Evolutionary conservation across 2,888 invertebrate genomes (phyloP), one percentile per base, ranked within the genome.

Genomic region (Tenodera sinensis): DNA sequence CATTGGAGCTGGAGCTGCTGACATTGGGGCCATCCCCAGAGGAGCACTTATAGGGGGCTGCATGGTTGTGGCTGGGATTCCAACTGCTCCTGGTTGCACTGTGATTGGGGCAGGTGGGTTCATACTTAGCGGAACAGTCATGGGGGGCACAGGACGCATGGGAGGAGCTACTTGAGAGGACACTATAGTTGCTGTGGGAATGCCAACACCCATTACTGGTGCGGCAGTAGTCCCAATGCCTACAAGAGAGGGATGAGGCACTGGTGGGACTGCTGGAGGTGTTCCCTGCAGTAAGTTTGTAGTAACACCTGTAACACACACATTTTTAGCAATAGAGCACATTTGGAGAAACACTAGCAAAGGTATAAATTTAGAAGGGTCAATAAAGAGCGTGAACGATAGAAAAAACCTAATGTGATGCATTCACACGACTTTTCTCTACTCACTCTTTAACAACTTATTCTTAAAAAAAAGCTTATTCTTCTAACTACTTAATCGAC

Each of bases 101-200:
- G 54, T 25, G 8, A 54, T 93, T 85, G 93, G 94, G 20, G 93
- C 88, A 30, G 91, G 91, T 0, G 93, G 88, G 71, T 89, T 93
- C 0, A 93, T 91, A 92, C 94, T 94, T 27, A 85, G 42, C 1
- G 88, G 85, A 54, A 85, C 83, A 27, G 42, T 88, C 90, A 90
- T 91, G 91, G 88, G 88, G 85, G 87, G 90, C 89, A 87, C 91
- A 28, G 91, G 90, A 14, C 90, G 89, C 28, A 90, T 89, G 30
- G 88, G 88, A 47, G 91, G 90, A 25, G 90, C 91, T 82, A 91
- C 89, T 71, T 71, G 54, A 6, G 54, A 71, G 54, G 54, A 71
- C 0, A 71, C 54, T 0, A 71, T 71, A n/a, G 89, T 89, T 8
- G 91, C 87, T 87, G 91, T 89, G 14, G 89, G 47, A n/a, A 89